A percentile compares a stretch with the other conserved stretches of the same genome.
Evolutionary conservation across 2,797 vertebrate species (phyloP).

Genomic region (Enteromius fasciolatus): DNA sequence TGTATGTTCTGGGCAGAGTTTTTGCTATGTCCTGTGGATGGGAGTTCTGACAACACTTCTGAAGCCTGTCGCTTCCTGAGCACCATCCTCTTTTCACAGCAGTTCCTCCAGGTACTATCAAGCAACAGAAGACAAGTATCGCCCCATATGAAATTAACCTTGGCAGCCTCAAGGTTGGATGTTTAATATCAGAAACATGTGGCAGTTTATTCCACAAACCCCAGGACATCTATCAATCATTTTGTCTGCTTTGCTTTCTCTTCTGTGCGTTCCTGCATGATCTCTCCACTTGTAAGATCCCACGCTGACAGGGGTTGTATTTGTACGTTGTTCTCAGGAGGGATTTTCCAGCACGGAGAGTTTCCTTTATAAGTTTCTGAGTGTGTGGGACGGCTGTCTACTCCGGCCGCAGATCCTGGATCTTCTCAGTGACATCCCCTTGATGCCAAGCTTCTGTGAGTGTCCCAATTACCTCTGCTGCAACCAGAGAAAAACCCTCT

Average conservation of each 20-base stretch:
- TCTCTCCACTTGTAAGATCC: constrained; percentile 5
- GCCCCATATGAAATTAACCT: constrained; percentile 12
- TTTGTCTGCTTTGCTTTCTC: neutral
- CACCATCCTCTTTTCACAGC: constrained; percentile 79
- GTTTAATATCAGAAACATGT: constrained; percentile 22
- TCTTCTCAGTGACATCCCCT: constrained; percentile 87
- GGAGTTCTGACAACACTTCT: constrained; percentile 66
- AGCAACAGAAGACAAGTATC: neutral
- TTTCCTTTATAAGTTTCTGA: constrained; percentile 90
- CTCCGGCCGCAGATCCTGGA: constrained; percentile 83
- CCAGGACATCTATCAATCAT: constrained; percentile 8
- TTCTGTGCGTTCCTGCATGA: neutral
- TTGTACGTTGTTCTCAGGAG: constrained; percentile 75
- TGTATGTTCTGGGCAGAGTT: constrained; percentile 78
- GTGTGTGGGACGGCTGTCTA: constrained; percentile 86
- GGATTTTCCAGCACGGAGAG: constrained; percentile 87
- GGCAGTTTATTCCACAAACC: constrained; percentile 17
- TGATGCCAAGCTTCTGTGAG: constrained; percentile 83
- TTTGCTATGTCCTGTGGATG: constrained; percentile 79
- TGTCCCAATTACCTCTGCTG: constrained; percentile 40
- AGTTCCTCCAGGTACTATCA: constrained; percentile 87
- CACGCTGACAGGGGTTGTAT: constrained; percentile 13
- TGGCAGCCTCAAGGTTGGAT: constrained; percentile 24
- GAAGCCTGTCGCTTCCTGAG: constrained; percentile 83
- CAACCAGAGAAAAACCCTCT: neutral